Evolutionary conservation across 2,888 invertebrate genomes (phyloP), one percentile per base, ranked within the genome.

Genomic region (Phortica okadai): DNA sequence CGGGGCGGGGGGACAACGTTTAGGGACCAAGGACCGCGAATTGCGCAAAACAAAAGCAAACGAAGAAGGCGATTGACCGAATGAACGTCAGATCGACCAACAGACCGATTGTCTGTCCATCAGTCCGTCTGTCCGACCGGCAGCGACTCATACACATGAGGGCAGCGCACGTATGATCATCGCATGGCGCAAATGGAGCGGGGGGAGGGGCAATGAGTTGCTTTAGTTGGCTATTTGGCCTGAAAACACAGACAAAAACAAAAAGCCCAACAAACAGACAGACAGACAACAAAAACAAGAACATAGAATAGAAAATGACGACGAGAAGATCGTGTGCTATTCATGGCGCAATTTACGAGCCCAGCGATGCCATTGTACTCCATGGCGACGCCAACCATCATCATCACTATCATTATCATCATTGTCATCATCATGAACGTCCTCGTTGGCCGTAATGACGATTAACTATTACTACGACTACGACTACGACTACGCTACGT

Each of bases 261-360:
- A 33, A 33, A 33, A 33, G 33, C 33, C 33, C 33, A 33, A 33
- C 33, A 33, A 33, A 10, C 50, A 69, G 70, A 54, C 25, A 16
- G 44, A 69, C 42, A 21, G 33, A 44, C 42, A 25, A 50, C 56
- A 50, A 14, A 8, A 50, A 14, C 50, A 14, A 11, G 10, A 50
- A 21, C 21, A 21, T 14, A 50, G 50, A 50, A 14, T 2, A 50
- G 10, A 50, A 50, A 8, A 44, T 14, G 54, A 72, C 70, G 70
- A 72, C 70, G 25, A 72, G 56, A 72, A 72, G 56, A 72, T 72
- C 70, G 70, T 72, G 70, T 72, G 70, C 70, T 72, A 69, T 75
- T 69, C 58, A 45, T 42, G 42, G 75, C 33, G 45, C 69, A 75
- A 75, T 75, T 75, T 75, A 75, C 75, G 70, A 75, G 62, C 73